Percentiles rank a stretch among this genome's conserved stretches.
These are phyloP conservation scores for Danaus plexippus DNA, from an alignment of 1,140 invertebrate genomes.

Conservation along the genomic window DNA sequence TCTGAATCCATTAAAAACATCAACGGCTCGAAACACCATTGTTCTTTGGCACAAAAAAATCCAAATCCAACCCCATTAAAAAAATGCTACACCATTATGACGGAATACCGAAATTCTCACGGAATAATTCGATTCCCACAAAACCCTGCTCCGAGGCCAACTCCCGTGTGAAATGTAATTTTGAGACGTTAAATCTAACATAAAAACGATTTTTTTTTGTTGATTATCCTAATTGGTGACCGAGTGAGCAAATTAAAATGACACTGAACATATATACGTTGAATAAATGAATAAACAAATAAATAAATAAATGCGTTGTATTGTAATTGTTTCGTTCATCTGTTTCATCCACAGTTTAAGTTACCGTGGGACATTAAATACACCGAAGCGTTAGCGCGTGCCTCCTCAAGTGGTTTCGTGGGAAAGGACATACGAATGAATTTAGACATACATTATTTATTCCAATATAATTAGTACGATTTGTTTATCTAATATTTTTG, in stretches of 20 bases:
- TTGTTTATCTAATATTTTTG: too few species aligned
- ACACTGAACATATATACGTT: too few species aligned
- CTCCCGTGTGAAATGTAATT: conserved; percentile 10
- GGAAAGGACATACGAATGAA: not conserved
- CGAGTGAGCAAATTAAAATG: too few species aligned
- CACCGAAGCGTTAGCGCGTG: conserved; percentile 11
- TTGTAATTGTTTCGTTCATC: too few species aligned
- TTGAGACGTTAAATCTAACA: conserved; percentile 1
- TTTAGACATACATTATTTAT: too few species aligned
- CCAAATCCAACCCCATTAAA: not conserved
- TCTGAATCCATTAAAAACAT: not conserved
- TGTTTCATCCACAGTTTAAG: not conserved
- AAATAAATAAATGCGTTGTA: too few species aligned
- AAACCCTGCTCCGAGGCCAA: not conserved
- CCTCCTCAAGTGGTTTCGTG: conserved; percentile 7
- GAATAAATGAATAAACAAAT: too few species aligned
- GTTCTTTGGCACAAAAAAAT: not conserved
- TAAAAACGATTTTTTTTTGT: too few species aligned
- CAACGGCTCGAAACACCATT: not conserved
- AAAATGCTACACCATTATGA: conserved; percentile 1
- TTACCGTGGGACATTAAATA: conserved; percentile 17
- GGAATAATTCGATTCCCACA: conserved; percentile 9
- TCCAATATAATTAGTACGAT: too few species aligned
- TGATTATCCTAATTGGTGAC: too few species aligned
- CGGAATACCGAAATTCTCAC: conserved; percentile 1